Evolutionary conservation across 2,888 invertebrate genomes (phyloP).

Genomic region (Margaritifera margaritifera): DNA sequence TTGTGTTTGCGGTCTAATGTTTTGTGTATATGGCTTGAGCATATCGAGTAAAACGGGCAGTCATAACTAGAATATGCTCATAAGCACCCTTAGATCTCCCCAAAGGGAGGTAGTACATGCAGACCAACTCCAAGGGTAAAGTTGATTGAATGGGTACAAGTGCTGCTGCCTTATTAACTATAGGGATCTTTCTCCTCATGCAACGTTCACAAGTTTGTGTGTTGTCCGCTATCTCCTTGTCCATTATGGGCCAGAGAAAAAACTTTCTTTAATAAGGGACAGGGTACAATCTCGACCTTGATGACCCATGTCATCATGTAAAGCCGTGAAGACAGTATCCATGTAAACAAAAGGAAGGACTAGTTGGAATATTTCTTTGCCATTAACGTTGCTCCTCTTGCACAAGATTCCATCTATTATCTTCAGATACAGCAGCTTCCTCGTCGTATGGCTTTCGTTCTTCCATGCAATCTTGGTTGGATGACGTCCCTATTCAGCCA

Average conservation of each 20-base stretch:
- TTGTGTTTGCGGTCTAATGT: slow-evolving; percentile 1
- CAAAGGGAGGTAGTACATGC: slow-evolving; percentile 11
- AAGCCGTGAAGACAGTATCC: slow-evolving; percentile 5
- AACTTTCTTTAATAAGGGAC: slow-evolving; percentile 9
- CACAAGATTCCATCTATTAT: not conserved
- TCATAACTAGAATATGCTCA: not conserved
- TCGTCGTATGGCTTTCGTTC: not conserved
- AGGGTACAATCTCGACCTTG: slow-evolving; percentile 25
- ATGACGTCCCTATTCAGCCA: too few species aligned
- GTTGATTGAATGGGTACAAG: not conserved
- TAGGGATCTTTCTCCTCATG: not conserved
- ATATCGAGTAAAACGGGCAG: not conserved
- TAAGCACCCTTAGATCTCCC: not conserved
- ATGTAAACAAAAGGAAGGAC: not conserved
- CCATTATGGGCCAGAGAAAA: slow-evolving; percentile 21
- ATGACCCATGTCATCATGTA: slow-evolving; percentile 8
- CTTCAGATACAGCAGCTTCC: not conserved
- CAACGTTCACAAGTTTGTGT: slow-evolving; percentile 7
- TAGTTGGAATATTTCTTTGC: not conserved
- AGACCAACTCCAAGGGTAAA: not conserved
- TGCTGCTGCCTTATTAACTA: not conserved
- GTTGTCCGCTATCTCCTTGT: slow-evolving; percentile 2
- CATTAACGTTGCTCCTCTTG: not conserved
- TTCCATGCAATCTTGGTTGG: not conserved
- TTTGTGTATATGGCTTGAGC: slow-evolving; percentile 1